Evolutionary conservation across 2,113 vertebrate species (phyloP), one percentile per base, ranked within the genome.

Genomic region (Damaliscus lunatus): DNA sequence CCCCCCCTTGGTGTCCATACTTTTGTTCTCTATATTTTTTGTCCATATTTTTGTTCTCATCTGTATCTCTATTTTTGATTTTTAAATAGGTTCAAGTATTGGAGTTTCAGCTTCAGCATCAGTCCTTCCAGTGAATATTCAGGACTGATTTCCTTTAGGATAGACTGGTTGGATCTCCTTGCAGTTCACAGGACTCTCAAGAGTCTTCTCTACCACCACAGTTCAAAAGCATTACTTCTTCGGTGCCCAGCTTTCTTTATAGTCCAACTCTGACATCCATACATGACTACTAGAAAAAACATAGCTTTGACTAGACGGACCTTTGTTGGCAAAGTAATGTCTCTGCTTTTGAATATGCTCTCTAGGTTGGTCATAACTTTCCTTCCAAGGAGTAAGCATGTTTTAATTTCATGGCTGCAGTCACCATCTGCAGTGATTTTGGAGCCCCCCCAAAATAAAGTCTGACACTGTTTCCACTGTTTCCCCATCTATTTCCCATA

Each of bases 401-500:
- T 64, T 64, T n/a, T 64, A 64, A 64, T 64, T 64, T 64, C 15
- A n/a, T 64, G 62, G 15, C 31, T 64, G 15, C 15, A 64, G 15
- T 6, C n/a, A 64, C 31, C 62, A 64, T 64, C 62, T 64, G 62
- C 62, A 64, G 15, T 64, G 31, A 64, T 64, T n/a, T n/a, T 8
- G 62, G 62, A n/a, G 15, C 7, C 7, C 62, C 0, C 0, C 0
- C 0, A 64, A 62, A 64, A 64, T n/a, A 8, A 64, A 64, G 62
- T 64, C 15, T 1, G 62, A 0, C 15, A 33, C 7, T 64, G 1
- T 33, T 64, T 17, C 31, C 1, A n/a, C 2, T n/a, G 16, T 64
- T n/a, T n/a, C 62, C 7, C 62, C 62, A 64, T 64, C 31, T n/a
- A 64, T 64, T 64, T 64, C 1, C 60, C 62, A n/a, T 64, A 7